These are phyloP conservation scores for Penaeus monodon DNA, from an alignment of 2,888 invertebrate species.

Conservation along the genomic window DNA sequence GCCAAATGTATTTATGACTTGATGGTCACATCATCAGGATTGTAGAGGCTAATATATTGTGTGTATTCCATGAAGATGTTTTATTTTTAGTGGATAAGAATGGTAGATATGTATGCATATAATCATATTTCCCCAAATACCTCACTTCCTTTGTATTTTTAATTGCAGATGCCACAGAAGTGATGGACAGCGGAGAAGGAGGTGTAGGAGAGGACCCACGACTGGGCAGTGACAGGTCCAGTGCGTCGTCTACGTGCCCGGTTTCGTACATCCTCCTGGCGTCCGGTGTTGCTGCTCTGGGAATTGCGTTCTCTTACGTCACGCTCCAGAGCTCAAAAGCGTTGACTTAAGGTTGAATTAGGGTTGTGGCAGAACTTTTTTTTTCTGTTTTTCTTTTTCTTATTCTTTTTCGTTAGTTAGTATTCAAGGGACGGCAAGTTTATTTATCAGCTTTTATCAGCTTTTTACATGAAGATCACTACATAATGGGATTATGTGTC, in stretches of 20 bases:
- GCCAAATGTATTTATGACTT: too few species aligned
- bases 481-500: too few species aligned
- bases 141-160: neutral
- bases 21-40: too few species aligned
- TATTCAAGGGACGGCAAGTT: too few species aligned
- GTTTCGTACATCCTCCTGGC: constrained; percentile 28
- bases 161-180: constrained; percentile 41
- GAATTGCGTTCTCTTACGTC: constrained; percentile 39
- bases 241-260: constrained; percentile 16
- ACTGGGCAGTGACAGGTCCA: neutral
- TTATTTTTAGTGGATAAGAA: too few species aligned
- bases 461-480: too few species aligned
- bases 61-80: too few species aligned
- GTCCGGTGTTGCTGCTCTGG: constrained; percentile 24
- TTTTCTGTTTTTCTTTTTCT: too few species aligned
- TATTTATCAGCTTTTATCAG: too few species aligned
- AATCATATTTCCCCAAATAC: neutral
- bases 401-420: too few species aligned
- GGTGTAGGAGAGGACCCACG: neutral
- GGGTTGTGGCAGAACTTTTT: too few species aligned
- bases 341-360: constrained; percentile 20
- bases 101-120: neutral
- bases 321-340: constrained; percentile 21
- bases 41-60: too few species aligned
- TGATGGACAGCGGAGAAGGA: constrained; percentile 19